A percentile compares a stretch with the other conserved stretches of the same genome.
These are phyloP conservation scores for Morus bassanus DNA, from an alignment of 2,797 vertebrate genomes.

Conservation along the genomic window DNA sequence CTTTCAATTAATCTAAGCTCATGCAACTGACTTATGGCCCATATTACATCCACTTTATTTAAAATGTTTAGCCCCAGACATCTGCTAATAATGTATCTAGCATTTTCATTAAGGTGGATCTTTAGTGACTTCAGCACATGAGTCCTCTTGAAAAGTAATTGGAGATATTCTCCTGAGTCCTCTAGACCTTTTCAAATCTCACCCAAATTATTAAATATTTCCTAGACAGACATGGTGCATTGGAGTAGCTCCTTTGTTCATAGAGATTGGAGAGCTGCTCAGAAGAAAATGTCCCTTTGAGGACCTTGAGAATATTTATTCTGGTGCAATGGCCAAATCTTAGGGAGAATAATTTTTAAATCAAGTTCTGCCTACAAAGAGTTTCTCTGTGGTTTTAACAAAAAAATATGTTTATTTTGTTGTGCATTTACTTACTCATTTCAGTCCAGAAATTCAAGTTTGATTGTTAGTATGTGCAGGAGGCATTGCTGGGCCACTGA, in stretches of 20 bases:
- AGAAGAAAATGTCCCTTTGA: background rate
- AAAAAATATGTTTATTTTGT: background rate
- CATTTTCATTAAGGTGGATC: background rate
- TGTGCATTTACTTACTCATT: background rate
- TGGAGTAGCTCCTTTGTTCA: background rate
- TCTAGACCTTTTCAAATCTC: constrained; percentile 1
- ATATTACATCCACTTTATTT: background rate
- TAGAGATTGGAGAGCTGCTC: background rate
- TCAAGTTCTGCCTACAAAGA: background rate
- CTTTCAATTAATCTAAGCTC: background rate
- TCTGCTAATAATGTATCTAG: background rate
- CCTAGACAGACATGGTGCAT: background rate
- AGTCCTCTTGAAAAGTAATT: background rate
- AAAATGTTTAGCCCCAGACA: background rate
- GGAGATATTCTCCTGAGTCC: background rate
- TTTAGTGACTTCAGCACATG: background rate
- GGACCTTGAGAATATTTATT: background rate
- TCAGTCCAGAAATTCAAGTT: background rate
- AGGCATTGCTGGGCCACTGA: background rate
- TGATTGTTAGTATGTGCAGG: background rate
- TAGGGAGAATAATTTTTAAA: background rate
- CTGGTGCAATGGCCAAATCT: background rate
- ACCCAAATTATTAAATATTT: background rate
- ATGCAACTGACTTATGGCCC: background rate
- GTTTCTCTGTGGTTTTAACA: background rate